Conservation (phyloP, 1,140 invertebrate species). For the Neotoxoptera formosana region DNA sequence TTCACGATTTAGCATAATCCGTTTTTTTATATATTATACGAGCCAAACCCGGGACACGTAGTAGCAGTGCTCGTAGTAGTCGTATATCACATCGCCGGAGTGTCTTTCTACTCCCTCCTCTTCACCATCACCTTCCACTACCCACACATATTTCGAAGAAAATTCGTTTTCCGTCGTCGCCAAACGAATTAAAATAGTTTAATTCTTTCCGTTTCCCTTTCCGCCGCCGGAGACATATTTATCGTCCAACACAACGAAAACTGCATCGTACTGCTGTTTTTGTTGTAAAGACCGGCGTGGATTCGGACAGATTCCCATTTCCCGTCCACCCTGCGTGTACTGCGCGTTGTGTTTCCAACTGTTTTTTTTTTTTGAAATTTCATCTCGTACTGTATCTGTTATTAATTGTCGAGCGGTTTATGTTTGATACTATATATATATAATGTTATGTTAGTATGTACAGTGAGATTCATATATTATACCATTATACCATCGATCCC, state of each 20-base stretch:
- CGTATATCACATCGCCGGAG: not conserved
- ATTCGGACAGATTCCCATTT: not conserved
- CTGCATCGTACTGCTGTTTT: not conserved
- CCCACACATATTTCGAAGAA: not conserved
- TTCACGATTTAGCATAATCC: not conserved
- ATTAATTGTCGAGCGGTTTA: not conserved
- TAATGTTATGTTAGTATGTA: not conserved
- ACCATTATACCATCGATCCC: not conserved
- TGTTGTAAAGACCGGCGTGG: not conserved
- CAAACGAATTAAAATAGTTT: not conserved
- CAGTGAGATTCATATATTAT: not conserved
- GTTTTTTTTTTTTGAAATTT: not conserved
- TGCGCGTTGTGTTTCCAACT: not conserved
- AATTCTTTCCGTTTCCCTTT: conserved; percentile 4
- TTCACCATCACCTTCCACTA: not conserved
- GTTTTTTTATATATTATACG: conserved; percentile 10
- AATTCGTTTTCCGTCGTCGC: not conserved
- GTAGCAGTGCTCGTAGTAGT: not conserved
- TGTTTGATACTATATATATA: not conserved
- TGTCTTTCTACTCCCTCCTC: not conserved
- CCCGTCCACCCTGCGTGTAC: not conserved
- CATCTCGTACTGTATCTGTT: not conserved
- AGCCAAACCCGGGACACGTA: not conserved
- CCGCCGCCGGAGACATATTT: not conserved
- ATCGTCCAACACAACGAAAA: not conserved